Evolutionary conservation across 1,140 invertebrate species (phyloP).

Genomic region (Drosophila nigromelanica): DNA sequence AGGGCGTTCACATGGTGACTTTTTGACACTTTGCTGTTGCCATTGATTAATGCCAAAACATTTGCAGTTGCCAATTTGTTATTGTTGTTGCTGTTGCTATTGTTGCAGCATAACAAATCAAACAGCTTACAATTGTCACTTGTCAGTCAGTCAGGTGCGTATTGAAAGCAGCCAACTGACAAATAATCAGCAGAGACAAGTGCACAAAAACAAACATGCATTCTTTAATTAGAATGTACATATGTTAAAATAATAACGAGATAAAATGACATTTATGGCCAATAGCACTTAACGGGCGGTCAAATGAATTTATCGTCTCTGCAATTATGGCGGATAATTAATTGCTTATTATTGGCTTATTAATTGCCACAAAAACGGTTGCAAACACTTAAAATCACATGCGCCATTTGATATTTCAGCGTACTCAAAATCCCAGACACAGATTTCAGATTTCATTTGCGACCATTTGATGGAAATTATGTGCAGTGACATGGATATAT

Average conservation of each 20-base stretch:
- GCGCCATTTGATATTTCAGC: slow-evolving; percentile 11
- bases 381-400: slow-evolving; percentile 10
- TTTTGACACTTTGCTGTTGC: slow-evolving; percentile 42
- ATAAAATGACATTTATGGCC: slow-evolving; percentile 20
- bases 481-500: neutral
- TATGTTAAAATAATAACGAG: slow-evolving; percentile 6
- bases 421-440: slow-evolving; percentile 1
- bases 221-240: slow-evolving; percentile 18
- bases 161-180: neutral
- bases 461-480: neutral
- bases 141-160: slow-evolving; percentile 10
- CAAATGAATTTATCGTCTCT: slow-evolving; percentile 32
- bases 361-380: slow-evolving; percentile 6
- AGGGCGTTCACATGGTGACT: slow-evolving; percentile 20
- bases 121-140: slow-evolving; percentile 56
- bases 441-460: neutral
- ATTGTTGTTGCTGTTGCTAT: neutral
- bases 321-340: slow-evolving; percentile 42
- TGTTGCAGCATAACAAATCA: slow-evolving; percentile 63
- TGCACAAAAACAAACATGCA: neutral
- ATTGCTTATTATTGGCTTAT: slow-evolving; percentile 52
- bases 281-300: slow-evolving; percentile 12
- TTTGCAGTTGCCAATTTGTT: slow-evolving; percentile 40
- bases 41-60: slow-evolving; percentile 70
- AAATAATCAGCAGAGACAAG: slow-evolving; percentile 9